Evolutionary conservation across 2,113 vertebrate genomes (phyloP), one percentile per base, ranked within the genome.

Genomic region (Oreamnos americanus): DNA sequence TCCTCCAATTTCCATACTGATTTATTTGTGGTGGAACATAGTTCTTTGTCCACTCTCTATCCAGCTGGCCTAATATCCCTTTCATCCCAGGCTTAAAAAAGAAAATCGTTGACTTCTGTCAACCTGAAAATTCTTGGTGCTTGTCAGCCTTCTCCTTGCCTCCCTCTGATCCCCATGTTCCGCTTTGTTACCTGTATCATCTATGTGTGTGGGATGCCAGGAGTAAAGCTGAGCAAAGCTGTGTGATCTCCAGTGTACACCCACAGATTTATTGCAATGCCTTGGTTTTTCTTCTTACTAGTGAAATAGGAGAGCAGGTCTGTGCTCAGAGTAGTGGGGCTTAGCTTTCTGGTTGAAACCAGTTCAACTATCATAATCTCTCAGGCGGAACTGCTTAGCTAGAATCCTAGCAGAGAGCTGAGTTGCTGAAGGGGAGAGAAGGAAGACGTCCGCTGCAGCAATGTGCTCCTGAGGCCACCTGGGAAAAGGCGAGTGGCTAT

Each of bases 301-400:
- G 39, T 98, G 74, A 78, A 26, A 81, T 82, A 85, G 49, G 51
- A 64, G 28, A 79, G 43, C 2, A 23, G 76, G 51, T 79, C 58
- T 10, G 0, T 39, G 84, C 95, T 89, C 39, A 14, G 71, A 97
- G 93, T 60, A 98, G 53, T 81, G 21, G 14, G 14, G 85, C 51
- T 98, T 96, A 94, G 95, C 91, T 74, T 87, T 91, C 91, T 64
- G 2, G 0, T 71, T 96, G 96, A 79, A 96, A 87, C 49, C 7
- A 15, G 43, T 71, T 86, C 85, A 98, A 76, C 87, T 95, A 90
- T 94, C 49, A 64, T 62, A 98, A 96, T 96, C 83, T 94, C 87
- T 97, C 83, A 19, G 43, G 91, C 78, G 45, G 90, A 93, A 47
- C 67, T 89, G 94, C 93, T 93, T 60, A 81, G 58, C 39, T 45